Base-by-base conservation (phyloP, 2,797 vertebrate genomes). In the Platyrinchus mystaceus region DNA sequence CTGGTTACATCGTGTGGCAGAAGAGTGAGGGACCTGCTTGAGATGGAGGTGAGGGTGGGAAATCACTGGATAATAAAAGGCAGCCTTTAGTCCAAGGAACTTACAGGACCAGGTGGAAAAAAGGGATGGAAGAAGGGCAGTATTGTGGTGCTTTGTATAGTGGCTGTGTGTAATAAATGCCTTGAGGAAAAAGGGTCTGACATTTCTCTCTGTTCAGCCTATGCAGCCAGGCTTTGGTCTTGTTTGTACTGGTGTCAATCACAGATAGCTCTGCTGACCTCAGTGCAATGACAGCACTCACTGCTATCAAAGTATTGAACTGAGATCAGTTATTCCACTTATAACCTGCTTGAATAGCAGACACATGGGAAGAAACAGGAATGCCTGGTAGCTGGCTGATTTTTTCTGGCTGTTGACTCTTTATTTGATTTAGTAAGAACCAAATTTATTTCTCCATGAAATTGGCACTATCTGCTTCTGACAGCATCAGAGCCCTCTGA, bases 31-130 rank as follows among this genome's bases (percentile, higher is more conserved):
- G 43, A 55, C n/a, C 10, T 76, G 27, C 47, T 41, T 32, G n/a
- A 71, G n/a, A 46, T 53, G 34, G 44, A 52, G 9, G 1, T 5
- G 8, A 37, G 7, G 1, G 3, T 6, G 10, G 1, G 1, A 19
- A 49, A 14, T 7, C 12, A 32, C 3, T 46, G 21, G 41, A 43
- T 43, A 71, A 49, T 37, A 73, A 44, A 26, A 58, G 32, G 27
- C 4, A 66, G 26, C 6, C 19, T 39, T 59, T 74, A 44, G 3
- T 79, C 22, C 83, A 24, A 47, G 27, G 46, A 83, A 15, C n/a
- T 66, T 69, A 4, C 2, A 37, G 26, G 7, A 49, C 3, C 9
- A 49, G 6, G 13, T 50, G 26, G n/a, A 14, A 53, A 74, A 71
- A 83, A 16, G 7, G 28, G 7, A 10, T 41, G 46, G 27, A 70